These are phyloP conservation scores for Drosophila setosimentum DNA, from an alignment of 2,888 invertebrate genomes.

Conservation along the genomic window DNA sequence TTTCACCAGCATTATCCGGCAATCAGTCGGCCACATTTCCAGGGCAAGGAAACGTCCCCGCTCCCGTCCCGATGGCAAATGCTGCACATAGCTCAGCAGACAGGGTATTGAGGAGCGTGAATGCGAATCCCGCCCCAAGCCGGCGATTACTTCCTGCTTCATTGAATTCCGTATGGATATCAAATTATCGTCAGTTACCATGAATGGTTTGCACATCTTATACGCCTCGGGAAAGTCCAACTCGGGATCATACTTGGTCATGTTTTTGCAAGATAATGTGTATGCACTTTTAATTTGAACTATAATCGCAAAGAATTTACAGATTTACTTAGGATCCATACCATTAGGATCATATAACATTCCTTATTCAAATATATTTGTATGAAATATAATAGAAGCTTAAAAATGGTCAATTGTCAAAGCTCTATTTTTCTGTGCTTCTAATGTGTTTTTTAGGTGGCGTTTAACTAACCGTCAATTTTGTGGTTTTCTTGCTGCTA, in stretches of 20 bases:
- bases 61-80: constrained; percentile 96
- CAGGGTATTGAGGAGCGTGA: constrained; percentile 93
- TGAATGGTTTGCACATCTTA: constrained; percentile 86
- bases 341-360: too few relatives aligned
- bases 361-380: neutral
- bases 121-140: constrained; percentile 91
- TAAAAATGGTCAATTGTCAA: neutral
- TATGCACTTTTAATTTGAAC: neutral
- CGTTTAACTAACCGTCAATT: neutral
- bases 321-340: neutral
- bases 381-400: neutral
- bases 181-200: constrained; percentile 91
- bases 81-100: constrained; percentile 96
- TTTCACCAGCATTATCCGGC: constrained; percentile 95
- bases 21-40: constrained; percentile 99
- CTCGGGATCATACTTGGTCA: constrained; percentile 44
- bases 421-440: neutral
- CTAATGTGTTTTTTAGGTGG: neutral
- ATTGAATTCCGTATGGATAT: constrained; percentile 90
- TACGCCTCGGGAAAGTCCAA: constrained; percentile 61
- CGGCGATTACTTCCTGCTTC: constrained; percentile 90
- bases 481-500: neutral
- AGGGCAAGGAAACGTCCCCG: constrained; percentile 96
- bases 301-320: neutral
- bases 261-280: constrained; percentile 8